phyloP scores from a whole-genome alignment of 2,888 invertebrate genomes.

The Caenorhabditis zanzibari region DNA sequence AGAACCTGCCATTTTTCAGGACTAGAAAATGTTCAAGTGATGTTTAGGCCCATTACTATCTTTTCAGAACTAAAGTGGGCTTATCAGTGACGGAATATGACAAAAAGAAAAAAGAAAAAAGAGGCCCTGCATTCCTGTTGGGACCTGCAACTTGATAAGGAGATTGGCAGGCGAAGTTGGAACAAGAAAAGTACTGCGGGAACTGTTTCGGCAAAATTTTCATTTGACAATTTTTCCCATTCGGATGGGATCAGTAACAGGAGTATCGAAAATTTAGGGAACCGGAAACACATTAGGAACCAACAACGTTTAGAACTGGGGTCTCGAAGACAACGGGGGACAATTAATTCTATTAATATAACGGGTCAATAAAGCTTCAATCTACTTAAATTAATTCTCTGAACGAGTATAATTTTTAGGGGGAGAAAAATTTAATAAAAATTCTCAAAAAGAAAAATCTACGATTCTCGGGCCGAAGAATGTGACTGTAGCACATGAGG shows the following conservation, averaged over 20 bases:
- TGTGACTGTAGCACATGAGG: not conserved
- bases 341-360: constrained; percentile 27
- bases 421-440: constrained; percentile 20
- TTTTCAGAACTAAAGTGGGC: too few species aligned
- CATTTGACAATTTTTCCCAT: constrained; percentile 5
- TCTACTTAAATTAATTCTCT: constrained; percentile 31
- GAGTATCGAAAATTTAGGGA: not conserved
- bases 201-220: constrained; percentile 2
- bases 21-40: too few species aligned
- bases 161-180: constrained; percentile 1
- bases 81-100: too few species aligned
- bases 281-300: constrained; percentile 12
- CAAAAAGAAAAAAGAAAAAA: too few species aligned
- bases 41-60: too few species aligned
- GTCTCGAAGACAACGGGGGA: not conserved
- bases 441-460: constrained; percentile 17
- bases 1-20: too few species aligned
- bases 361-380: constrained; percentile 38
- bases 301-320: constrained; percentile 6
- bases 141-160: constrained; percentile 16
- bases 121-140: not conserved
- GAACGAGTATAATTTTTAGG: constrained; percentile 24
- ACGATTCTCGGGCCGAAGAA: not conserved
- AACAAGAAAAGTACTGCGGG: not conserved
- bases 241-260: not conserved